These are phyloP conservation scores for Pseudorectes ferrugineus DNA, from an alignment of 2,113 vertebrate genomes.

Conservation along the genomic window DNA sequence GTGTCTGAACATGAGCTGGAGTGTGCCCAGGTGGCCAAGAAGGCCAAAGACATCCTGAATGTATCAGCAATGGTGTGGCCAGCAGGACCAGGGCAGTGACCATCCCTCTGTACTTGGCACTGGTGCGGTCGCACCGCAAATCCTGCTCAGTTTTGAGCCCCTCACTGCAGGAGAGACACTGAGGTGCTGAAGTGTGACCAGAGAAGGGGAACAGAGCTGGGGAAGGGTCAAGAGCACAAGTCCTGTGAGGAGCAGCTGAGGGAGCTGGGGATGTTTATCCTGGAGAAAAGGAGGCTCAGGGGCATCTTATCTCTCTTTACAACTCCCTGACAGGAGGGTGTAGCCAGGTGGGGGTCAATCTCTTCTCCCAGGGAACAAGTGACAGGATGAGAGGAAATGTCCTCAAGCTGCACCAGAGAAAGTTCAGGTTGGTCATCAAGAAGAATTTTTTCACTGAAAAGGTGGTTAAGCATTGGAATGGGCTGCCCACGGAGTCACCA, in stretches of 20 bases:
- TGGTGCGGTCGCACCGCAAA: accelerated
- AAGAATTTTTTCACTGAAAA: neutral
- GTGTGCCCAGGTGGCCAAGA: neutral
- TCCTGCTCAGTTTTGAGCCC: neutral
- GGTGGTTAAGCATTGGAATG: neutral
- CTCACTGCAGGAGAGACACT: neutral
- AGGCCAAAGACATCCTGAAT: neutral
- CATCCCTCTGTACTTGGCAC: neutral
- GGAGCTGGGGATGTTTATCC: neutral
- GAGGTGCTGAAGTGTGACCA: neutral
- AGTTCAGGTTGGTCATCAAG: neutral
- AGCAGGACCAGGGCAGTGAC: neutral
- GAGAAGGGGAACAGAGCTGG: neutral
- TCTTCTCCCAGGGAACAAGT: neutral
- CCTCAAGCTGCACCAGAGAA: neutral
- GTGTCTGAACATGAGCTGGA: accelerated
- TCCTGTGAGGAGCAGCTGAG: neutral
- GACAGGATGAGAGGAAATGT: neutral
- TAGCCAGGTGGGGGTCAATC: too few species aligned
- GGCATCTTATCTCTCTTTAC: too few species aligned
- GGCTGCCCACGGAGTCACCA: neutral
- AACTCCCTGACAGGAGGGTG: neutral
- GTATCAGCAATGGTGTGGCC: neutral
- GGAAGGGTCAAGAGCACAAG: neutral
- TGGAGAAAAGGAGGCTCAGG: neutral